Base-by-base conservation (phyloP, 2,888 invertebrate species). In the Desoria tigrina region DNA sequence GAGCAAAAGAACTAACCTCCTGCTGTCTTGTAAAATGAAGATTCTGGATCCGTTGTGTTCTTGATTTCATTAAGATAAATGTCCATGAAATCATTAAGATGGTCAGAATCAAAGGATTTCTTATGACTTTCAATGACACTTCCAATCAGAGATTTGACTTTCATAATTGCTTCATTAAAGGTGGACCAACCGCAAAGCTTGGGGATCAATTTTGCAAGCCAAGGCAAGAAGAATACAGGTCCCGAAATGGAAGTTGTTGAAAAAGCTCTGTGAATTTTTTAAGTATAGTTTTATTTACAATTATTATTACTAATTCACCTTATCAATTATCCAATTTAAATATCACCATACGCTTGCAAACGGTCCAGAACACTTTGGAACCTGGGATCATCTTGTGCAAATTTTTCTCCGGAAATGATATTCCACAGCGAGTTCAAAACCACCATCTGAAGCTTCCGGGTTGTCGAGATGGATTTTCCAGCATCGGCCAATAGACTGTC, bases 31-130 rank as follows among this genome's bases (percentile, higher is more conserved):
- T 68, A 71, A 56, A 74, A 74, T 9, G 66, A 66, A 2, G 69
- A 69, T 4, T 62, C 54, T 11, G 59, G 42, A 66, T 74, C 69
- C 3, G 32, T 56, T 0, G 72, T 69, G 2, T 51, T 37, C 3
- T 65, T 45, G n/a, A 74, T 71, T 65, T 74, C 69, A 24, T 45
- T 23, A 16, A 74, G 37, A 27, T 64, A 71, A 1, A 57, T 42
- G 59, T 74, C 72, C 23, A 74, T 69, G 42, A 61, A 72, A 54
- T 74, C 74, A 28, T 71, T 49, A 1, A 53, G 7, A 32, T 58
- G 63, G 39, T 68, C 54, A 0, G 24, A 9, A 21, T 67, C 55
- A 24, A 49, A 59, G 1, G 67, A 28, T 37, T 55, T 37, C 51
- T 63, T 50, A 26, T 72, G 72, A 0, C 64, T 45, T 0, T 64